These are phyloP conservation scores for Oscheius onirici DNA, from an alignment of 2,888 invertebrate genomes.

Conservation along the genomic window DNA sequence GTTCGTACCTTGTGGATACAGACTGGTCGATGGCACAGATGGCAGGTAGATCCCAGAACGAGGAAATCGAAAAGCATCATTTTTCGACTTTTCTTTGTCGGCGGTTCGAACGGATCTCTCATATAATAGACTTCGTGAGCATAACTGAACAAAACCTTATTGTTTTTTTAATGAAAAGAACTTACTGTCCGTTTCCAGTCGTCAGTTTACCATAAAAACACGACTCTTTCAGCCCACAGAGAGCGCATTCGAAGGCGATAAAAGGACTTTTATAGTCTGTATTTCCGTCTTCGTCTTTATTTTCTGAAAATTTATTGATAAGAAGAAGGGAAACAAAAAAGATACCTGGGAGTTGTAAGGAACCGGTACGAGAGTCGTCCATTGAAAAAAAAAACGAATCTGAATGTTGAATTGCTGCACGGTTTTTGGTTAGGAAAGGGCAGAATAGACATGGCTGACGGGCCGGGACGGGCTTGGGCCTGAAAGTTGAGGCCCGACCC, in stretches of 20 bases:
- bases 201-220: constrained; percentile 49
- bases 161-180: neutral
- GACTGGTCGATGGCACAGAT: constrained; percentile 44
- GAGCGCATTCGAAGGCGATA: constrained; percentile 50
- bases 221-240: constrained; percentile 50
- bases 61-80: constrained; percentile 53
- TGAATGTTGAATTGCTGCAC: neutral
- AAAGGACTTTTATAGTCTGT: constrained; percentile 36
- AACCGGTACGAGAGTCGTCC: neutral
- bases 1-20: constrained; percentile 49
- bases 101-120: constrained; percentile 57
- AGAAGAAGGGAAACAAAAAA: neutral
- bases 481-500: too few relatives aligned
- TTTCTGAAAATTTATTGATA: neutral
- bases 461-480: too few relatives aligned
- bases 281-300: constrained; percentile 6
- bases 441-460: too few relatives aligned
- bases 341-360: neutral
- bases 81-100: constrained; percentile 43
- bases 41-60: constrained; percentile 52
- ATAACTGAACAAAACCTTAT: constrained; percentile 41
- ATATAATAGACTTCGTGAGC: constrained; percentile 54
- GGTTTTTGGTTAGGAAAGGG: too few relatives aligned
- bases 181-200: constrained; percentile 51
- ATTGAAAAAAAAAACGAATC: neutral